A percentile compares a stretch with the other conserved stretches of the same genome.
Evolutionary conservation across 2,888 invertebrate genomes (phyloP).

Genomic region (Drosophila fungiperda): DNA sequence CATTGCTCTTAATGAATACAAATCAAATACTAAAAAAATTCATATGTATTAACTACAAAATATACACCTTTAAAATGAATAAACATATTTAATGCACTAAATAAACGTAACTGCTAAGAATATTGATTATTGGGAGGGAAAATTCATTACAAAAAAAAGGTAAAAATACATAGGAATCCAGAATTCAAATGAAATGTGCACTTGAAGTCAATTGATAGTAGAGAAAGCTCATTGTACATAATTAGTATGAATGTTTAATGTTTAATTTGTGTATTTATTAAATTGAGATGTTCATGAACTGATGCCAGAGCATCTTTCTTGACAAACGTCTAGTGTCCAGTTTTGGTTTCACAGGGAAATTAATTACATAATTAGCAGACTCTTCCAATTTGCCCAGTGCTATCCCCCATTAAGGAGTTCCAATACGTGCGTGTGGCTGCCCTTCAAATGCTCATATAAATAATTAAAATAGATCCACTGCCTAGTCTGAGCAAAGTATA

Average conservation of each 20-base stretch:
- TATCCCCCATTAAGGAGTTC: constrained; percentile 5
- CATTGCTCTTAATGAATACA: neutral
- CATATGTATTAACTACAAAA: neutral
- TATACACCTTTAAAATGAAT: neutral
- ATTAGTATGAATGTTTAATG: neutral
- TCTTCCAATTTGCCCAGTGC: constrained; percentile 4
- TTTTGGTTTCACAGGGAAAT: constrained; percentile 31
- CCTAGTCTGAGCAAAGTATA: constrained; percentile 19
- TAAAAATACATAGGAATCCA: neutral
- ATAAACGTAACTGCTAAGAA: neutral
- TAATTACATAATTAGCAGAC: constrained; percentile 59
- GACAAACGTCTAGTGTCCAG: neutral
- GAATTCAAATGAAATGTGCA: neutral
- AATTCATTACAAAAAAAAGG: neutral
- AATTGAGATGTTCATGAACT: constrained; percentile 43
- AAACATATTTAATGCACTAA: neutral
- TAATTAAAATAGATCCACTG: constrained; percentile 40
- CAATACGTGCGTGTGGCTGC: constrained; percentile 35
- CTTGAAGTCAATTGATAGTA: neutral
- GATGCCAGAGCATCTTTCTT: constrained; percentile 36
- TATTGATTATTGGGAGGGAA: neutral
- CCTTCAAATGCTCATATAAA: constrained; percentile 44
- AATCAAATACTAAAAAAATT: neutral
- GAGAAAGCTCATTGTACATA: neutral
- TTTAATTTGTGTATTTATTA: neutral